A percentile compares a stretch with the other conserved stretches of the same genome.
phyloP scores from a whole-genome alignment of 2,888 invertebrate species.

The Platycheirus rosarum region DNA sequence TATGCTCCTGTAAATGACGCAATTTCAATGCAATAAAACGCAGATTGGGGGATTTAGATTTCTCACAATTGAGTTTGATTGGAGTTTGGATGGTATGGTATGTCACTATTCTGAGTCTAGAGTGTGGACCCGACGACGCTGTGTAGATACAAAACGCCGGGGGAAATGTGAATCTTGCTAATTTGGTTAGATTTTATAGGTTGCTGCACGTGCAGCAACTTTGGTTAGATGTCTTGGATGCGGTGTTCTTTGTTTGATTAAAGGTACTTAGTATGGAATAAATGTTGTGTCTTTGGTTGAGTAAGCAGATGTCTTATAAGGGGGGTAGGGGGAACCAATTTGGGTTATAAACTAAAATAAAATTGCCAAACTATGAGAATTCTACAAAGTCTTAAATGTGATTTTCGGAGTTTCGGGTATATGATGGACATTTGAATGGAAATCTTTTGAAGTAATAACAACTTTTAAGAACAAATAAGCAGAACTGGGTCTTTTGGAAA shows the following conservation, averaged over 20 bases:
- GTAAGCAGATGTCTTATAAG: neutral
- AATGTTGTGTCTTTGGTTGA: neutral
- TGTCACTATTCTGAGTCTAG: constrained; percentile 13
- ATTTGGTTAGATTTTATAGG: constrained; percentile 48
- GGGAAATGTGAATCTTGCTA: constrained; percentile 43
- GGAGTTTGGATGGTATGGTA: constrained; percentile 24
- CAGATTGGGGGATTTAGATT: constrained; percentile 48
- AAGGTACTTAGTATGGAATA: neutral
- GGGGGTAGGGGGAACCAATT: no score
- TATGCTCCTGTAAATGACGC: constrained; percentile 53
- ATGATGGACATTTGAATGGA: no score
- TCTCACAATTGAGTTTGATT: constrained; percentile 48
- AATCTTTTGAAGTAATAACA: no score
- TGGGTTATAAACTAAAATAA: neutral
- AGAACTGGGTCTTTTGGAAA: no score
- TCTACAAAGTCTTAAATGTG: no score
- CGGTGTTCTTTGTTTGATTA: constrained; percentile 14
- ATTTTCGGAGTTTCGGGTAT: no score
- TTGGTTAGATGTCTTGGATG: neutral
- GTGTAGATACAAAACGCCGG: no score
- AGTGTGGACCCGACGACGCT: no score
- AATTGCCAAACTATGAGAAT: no score
- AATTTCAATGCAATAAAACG: constrained; percentile 64
- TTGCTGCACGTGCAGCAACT: neutral
- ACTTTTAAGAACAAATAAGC: no score